These are phyloP conservation scores for Agriopis marginaria DNA, from an alignment of 2,888 invertebrate genomes.

Conservation along the genomic window DNA sequence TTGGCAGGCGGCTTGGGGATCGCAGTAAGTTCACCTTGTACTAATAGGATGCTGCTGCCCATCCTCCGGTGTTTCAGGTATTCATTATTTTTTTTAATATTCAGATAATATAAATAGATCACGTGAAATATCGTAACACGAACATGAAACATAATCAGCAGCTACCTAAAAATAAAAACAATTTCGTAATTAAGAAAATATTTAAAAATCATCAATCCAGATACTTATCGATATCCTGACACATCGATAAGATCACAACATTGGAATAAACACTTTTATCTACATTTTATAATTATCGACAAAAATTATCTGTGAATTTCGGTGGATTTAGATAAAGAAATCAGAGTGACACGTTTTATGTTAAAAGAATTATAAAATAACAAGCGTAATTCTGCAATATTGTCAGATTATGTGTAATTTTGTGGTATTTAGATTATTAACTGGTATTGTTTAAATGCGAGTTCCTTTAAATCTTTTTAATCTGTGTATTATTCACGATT, in stretches of 20 bases:
- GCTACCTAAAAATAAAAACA: constrained; percentile 35
- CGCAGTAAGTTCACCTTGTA: too few relatives aligned
- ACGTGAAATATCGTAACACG: constrained; percentile 1
- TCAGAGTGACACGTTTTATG: constrained; percentile 28
- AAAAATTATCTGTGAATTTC: constrained; percentile 27
- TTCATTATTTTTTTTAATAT: too few relatives aligned
- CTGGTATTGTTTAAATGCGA: constrained; percentile 17
- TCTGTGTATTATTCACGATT: constrained; percentile 1
- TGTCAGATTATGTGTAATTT: constrained; percentile 55
- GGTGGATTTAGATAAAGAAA: constrained; percentile 35
- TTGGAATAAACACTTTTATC: constrained; percentile 31
- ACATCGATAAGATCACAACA: constrained; percentile 36
- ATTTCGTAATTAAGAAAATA: constrained; percentile 55
- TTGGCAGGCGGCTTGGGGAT: too few relatives aligned
- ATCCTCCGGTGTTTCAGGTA: too few relatives aligned
- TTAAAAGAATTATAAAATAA: constrained; percentile 45
- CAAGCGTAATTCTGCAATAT: constrained; percentile 57
- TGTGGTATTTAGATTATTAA: constrained; percentile 36
- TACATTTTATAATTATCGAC: constrained; percentile 15
- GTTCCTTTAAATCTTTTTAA: constrained; percentile 19
- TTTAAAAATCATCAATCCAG: constrained; percentile 60
- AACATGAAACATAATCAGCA: constrained; percentile 10
- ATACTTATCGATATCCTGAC: constrained; percentile 52
- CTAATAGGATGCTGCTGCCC: too few relatives aligned
- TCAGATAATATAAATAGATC: constrained; percentile 2